A percentile compares a stretch with the other conserved stretches of the same genome.
These are phyloP conservation scores for Cyphomyrmex costatus DNA, from an alignment of 1,140 invertebrate species.

Conservation along the genomic window DNA sequence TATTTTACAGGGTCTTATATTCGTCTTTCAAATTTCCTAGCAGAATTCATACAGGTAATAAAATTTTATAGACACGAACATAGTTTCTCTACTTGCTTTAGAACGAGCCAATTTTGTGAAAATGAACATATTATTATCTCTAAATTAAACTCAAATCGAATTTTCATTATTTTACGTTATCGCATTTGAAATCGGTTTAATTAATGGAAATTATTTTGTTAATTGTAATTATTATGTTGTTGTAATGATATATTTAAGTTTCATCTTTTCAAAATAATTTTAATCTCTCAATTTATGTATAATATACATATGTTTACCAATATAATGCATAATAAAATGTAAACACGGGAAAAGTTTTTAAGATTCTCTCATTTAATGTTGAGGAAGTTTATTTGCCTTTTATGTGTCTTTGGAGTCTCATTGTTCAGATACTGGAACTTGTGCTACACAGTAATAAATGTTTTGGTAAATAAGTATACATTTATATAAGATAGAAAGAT, in stretches of 20 bases:
- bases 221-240: slow-evolving; percentile 4
- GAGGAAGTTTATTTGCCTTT: slow-evolving; percentile 43
- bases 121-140: slow-evolving; percentile 3
- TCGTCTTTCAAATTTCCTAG: slow-evolving; percentile 47
- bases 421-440: slow-evolving; percentile 28
- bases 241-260: not conserved
- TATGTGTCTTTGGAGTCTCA: slow-evolving; percentile 41
- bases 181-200: not conserved
- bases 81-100: not conserved
- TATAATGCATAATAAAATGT: slow-evolving; percentile 42
- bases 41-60: slow-evolving; percentile 49
- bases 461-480: slow-evolving; percentile 11
- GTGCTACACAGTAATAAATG: slow-evolving; percentile 46
- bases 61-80: slow-evolving; percentile 55
- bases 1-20: slow-evolving; percentile 40
- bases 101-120: slow-evolving; percentile 24
- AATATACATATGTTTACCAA: not conserved
- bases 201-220: not conserved
- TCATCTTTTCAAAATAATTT: not conserved
- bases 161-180: not conserved
- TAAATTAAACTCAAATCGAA: slow-evolving; percentile 6
- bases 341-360: slow-evolving; percentile 46
- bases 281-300: slow-evolving; percentile 18
- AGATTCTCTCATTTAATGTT: slow-evolving; percentile 14
- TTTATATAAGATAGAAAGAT: slow-evolving; percentile 33